phyloP scores from a whole-genome alignment of 2,797 vertebrate species.

The Selene dorsalis region DNA sequence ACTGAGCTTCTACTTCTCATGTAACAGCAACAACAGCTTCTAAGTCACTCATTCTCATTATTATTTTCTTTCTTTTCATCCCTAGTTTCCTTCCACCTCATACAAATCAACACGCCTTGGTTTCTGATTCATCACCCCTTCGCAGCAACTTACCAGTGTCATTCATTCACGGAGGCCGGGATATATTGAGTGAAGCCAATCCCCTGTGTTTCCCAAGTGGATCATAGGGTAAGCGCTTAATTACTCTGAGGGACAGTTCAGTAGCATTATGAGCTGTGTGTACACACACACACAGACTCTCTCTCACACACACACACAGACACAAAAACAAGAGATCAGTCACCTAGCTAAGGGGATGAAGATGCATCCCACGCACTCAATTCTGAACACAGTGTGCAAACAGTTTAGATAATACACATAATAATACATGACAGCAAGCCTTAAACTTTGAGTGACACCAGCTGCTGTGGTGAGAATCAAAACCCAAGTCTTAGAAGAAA shows the following conservation, averaged over 20 bases:
- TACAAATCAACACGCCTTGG: constrained; percentile 8
- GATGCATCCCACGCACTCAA: constrained; percentile 9
- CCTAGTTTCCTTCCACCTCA: constrained; percentile 32
- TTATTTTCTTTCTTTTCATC: constrained; percentile 33
- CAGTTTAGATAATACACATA: constrained; percentile 5
- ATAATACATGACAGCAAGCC: constrained; percentile 1
- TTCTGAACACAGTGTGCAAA: constrained; percentile 7
- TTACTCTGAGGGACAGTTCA: constrained; percentile 76
- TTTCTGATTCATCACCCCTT: constrained; percentile 3
- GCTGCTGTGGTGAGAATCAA: background rate
- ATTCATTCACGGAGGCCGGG: constrained; percentile 41
- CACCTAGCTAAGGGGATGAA: constrained; percentile 26
- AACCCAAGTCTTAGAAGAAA: background rate
- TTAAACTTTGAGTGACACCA: constrained; percentile 10
- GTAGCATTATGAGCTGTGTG: constrained; percentile 63
- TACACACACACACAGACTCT: constrained; percentile 51
- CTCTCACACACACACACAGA: constrained; percentile 16
- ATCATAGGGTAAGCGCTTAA: constrained; percentile 79
- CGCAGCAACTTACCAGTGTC: background rate
- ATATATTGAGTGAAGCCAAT: constrained; percentile 65
- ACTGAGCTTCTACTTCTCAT: background rate
- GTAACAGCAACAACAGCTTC: constrained; percentile 4
- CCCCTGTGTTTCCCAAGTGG: constrained; percentile 62
- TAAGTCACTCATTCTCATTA: constrained; percentile 9
- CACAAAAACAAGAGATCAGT: constrained; percentile 26